Evolutionary conservation across 35 echinoderm and acorn worm species (phyloP).

Genomic region (Amphiura filiformis): DNA sequence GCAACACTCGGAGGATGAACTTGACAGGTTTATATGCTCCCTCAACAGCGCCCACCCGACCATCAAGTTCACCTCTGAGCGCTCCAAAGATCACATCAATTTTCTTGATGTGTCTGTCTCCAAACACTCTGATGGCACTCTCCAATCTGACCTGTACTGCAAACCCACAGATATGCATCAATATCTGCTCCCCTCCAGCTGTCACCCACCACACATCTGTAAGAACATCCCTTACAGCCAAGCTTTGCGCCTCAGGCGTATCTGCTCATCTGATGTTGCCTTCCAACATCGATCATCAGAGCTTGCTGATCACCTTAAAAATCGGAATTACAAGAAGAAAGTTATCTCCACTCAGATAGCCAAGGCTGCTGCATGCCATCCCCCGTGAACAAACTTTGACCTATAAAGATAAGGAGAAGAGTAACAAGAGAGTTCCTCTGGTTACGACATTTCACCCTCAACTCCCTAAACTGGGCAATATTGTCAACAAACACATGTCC

Average conservation of each 20-base stretch:
- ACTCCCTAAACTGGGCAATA: background rate
- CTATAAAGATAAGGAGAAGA: background rate
- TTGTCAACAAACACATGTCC: background rate
- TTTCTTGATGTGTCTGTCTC: background rate
- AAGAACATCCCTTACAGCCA: background rate
- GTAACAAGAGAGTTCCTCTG: background rate
- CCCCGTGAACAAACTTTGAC: background rate
- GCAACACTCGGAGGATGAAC: background rate
- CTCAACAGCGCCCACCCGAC: background rate
- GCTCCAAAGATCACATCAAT: background rate
- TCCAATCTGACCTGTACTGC: background rate
- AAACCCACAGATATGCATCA: background rate
- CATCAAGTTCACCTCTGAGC: background rate
- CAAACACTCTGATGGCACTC: background rate
- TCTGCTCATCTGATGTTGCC: background rate
- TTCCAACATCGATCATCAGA: background rate
- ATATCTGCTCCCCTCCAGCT: background rate
- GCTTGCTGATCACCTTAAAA: background rate
- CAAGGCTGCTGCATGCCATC: background rate
- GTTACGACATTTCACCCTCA: background rate
- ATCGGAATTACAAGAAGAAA: background rate
- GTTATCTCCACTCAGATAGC: too few relatives aligned
- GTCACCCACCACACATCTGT: background rate
- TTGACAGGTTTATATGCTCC: background rate
- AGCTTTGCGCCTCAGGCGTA: background rate